These are phyloP conservation scores for Chiloscyllium plagiosum DNA, from an alignment of 2,113 vertebrate species.

Conservation along the genomic window DNA sequence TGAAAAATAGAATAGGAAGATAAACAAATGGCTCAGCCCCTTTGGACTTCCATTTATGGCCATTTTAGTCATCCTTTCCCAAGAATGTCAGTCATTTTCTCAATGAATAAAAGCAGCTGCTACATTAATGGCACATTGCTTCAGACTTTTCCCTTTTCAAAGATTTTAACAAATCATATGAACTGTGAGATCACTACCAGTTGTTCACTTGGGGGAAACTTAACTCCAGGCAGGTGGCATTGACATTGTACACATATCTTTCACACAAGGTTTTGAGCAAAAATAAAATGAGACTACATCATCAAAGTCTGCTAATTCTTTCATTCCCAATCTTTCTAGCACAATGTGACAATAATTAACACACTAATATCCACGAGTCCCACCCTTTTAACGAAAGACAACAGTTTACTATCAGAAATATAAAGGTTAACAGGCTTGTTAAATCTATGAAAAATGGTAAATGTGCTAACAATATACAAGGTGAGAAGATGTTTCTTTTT, in stretches of 20 bases:
- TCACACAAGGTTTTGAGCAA: background rate
- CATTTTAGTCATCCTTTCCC: background rate
- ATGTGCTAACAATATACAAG: background rate
- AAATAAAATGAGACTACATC: background rate
- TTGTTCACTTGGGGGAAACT: background rate
- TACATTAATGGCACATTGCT: too few species aligned
- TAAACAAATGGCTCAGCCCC: background rate
- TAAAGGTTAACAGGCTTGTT: background rate
- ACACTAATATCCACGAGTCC: background rate
- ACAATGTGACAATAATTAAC: background rate
- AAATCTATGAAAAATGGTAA: background rate
- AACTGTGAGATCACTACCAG: background rate
- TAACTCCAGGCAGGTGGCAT: background rate
- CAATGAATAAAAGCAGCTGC: slow-evolving; percentile 10
- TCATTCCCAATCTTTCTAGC: background rate
- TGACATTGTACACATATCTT: background rate
- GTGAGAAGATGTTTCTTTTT: background rate
- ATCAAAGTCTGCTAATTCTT: background rate
- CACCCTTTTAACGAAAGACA: background rate
- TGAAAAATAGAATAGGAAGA: background rate
- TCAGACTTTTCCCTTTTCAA: background rate
- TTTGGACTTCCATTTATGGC: background rate
- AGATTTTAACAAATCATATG: background rate
- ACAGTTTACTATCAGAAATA: background rate
- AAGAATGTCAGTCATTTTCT: background rate